Evolutionary conservation across 2,797 vertebrate species (phyloP), one percentile per base, ranked within the genome.

Genomic region (Telmatherina bonti): DNA sequence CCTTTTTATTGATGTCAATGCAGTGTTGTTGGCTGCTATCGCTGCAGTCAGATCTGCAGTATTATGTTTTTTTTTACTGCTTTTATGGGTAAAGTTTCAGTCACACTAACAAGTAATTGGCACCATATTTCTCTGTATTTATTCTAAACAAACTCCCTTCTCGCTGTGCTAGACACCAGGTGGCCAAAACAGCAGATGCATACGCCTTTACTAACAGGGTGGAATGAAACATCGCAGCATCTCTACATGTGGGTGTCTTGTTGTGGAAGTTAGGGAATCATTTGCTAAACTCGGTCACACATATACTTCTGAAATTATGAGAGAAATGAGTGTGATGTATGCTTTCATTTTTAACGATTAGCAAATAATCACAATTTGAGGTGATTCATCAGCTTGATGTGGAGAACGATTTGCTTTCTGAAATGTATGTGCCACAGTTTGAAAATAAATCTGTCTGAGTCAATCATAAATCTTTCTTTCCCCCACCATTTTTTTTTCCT

Each of bases 101-200:
- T 74, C 56, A 64, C 20, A 53, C 69, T 61, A 63, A 79, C 62
- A 71, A 73, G 35, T 81, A 81, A 85, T 68, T 85, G 78, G 76
- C 56, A 12, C 26, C 63, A 69, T 55, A 62, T 67, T 72, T 43
- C 74, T 72, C 36, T 27, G 58, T 62, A 11, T 73, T 79, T 72
- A 70, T 56, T 74, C 63, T 59, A 70, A 70, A 80, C 55, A 81
- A 81, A 72, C 70, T 73, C 52, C 51, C 41, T 26, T 61, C 74
- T 79, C 13, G 61, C 78, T 81, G 83, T 68, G 83, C 63, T 70
- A 82, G 55, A 64, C 80, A 60, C 66, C 62, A 72, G 71, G 71
- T 72, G 67, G 70, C 74, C 45, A 33, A 60, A 38, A 12, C 62
- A 79, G 74, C 74, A 83, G 66, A 72, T 67, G 55, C 58, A 33